Evolutionary conservation across 2,797 vertebrate genomes (phyloP).

Genomic region (Gadopsis marmoratus): DNA sequence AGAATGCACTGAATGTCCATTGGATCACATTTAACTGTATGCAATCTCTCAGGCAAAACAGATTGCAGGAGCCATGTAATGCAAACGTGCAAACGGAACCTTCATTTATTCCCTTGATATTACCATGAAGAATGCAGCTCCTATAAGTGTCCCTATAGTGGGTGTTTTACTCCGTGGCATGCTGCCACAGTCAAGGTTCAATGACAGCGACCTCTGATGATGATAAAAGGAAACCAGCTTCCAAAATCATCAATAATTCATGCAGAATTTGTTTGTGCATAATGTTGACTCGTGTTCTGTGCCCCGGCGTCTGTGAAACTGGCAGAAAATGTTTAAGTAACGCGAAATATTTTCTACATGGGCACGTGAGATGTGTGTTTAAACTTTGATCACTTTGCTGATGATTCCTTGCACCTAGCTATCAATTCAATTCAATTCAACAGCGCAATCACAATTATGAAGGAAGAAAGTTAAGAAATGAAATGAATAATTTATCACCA

Average conservation of each 20-base stretch:
- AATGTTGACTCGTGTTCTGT: constrained; percentile 58
- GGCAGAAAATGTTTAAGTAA: neutral
- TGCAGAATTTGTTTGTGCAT: constrained; percentile 61
- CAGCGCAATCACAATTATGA: no score
- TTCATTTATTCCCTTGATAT: constrained; percentile 27
- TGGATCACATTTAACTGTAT: constrained; percentile 16
- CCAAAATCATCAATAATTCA: constrained; percentile 70
- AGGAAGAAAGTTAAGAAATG: no score
- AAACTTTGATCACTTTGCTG: neutral
- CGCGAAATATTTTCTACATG: neutral
- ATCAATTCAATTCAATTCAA: no score
- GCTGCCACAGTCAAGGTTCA: constrained; percentile 50
- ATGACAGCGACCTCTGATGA: constrained; percentile 51
- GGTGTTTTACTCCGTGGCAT: constrained; percentile 30
- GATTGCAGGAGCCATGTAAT: constrained; percentile 1
- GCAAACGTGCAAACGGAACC: constrained; percentile 30
- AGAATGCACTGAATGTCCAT: constrained; percentile 24
- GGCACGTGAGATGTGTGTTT: constrained; percentile 19
- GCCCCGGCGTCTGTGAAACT: constrained; percentile 21
- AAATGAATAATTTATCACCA: neutral
- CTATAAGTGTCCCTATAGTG: constrained; percentile 10
- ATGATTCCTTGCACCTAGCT: neutral
- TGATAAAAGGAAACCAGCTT: constrained; percentile 61
- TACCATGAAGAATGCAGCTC: constrained; percentile 4
- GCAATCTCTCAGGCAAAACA: constrained; percentile 23